These are phyloP conservation scores for Pelmatolapia mariae DNA, from an alignment of 2,113 vertebrate species.

Conservation along the genomic window DNA sequence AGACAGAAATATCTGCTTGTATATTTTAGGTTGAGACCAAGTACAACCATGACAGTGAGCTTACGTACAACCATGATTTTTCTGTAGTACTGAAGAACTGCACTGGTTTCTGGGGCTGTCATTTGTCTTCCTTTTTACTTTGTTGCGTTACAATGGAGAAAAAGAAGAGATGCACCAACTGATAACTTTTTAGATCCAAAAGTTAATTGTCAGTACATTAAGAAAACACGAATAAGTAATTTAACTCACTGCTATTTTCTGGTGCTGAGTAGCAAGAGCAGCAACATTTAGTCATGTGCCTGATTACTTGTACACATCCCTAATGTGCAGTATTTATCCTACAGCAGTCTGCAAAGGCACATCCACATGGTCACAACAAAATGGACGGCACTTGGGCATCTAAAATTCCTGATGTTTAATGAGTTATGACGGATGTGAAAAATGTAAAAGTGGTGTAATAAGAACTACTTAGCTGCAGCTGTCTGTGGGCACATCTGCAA, in stretches of 20 bases:
- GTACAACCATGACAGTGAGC: neutral
- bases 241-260: neutral
- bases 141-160: neutral
- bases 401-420: neutral
- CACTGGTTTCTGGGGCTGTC: neutral
- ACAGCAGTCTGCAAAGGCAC: neutral
- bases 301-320: neutral
- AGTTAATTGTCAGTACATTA: neutral
- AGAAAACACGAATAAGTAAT: neutral
- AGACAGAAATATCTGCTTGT: neutral
- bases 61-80: neutral
- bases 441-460: neutral
- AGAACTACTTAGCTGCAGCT: neutral
- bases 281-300: neutral
- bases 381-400: neutral
- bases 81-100: neutral
- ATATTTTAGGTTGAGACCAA: neutral
- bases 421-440: neutral
- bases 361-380: neutral
- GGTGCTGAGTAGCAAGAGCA: neutral
- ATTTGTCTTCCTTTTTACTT: neutral
- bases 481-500: neutral
- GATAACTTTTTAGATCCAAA: neutral
- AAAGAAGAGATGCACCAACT: neutral
- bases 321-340: neutral